These are phyloP conservation scores for Rutpela maculata DNA, from an alignment of 2,888 invertebrate species.

Conservation along the genomic window DNA sequence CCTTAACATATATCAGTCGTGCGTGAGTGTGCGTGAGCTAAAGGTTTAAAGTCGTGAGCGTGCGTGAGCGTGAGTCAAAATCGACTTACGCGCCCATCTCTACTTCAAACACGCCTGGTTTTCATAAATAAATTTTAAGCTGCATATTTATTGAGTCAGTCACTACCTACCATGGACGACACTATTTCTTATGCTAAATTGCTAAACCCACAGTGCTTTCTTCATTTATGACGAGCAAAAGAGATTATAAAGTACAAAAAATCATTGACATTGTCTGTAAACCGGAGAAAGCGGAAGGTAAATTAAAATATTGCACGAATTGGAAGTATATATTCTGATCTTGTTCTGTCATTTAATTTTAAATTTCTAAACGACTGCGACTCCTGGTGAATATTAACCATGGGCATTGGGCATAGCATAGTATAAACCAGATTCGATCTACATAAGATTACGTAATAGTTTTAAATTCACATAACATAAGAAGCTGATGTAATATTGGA, in stretches of 20 bases:
- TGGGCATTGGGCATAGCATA: background rate
- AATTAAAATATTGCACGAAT: slow-evolving; percentile 11
- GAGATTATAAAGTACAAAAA: background rate
- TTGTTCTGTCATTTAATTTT: slow-evolving; percentile 5
- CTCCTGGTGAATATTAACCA: slow-evolving; percentile 1
- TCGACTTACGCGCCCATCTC: no score
- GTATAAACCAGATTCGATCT: background rate
- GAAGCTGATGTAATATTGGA: background rate
- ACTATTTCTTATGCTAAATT: background rate
- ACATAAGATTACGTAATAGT: slow-evolving; percentile 4
- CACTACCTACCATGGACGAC: background rate
- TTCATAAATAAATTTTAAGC: no score
- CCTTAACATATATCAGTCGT: no score
- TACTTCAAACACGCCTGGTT: no score
- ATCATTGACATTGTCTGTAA: slow-evolving; percentile 6
- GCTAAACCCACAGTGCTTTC: background rate
- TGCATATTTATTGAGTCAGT: no score
- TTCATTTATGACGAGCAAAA: background rate
- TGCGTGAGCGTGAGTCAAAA: no score
- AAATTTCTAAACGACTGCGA: slow-evolving; percentile 20
- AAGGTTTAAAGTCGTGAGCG: no score
- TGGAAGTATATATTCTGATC: background rate
- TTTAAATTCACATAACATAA: background rate
- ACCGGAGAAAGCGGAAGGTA: slow-evolving; percentile 12
- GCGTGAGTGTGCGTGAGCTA: no score